phyloP scores from a whole-genome alignment of 1,140 invertebrate genomes.

The Rhagoletis pomonella region DNA sequence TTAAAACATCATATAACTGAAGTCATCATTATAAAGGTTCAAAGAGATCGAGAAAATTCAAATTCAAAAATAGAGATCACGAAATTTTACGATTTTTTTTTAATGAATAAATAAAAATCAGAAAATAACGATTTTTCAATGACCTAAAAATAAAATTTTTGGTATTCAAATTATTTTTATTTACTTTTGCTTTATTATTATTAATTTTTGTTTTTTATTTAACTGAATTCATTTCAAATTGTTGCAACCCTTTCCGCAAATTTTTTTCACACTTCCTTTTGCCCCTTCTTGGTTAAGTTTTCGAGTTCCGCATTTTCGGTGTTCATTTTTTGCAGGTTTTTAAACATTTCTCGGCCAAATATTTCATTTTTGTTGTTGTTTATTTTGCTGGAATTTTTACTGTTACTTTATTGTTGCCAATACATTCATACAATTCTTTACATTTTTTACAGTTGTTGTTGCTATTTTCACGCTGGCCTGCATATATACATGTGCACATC shows the following conservation, averaged over 20 bases:
- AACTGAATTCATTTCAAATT: not conserved
- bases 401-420: not conserved
- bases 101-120: too few species aligned
- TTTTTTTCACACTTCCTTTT: not conserved
- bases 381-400: slow-evolving; percentile 20
- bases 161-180: too few species aligned
- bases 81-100: too few species aligned
- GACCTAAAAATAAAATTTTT: too few species aligned
- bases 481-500: not conserved
- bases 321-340: not conserved
- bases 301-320: not conserved
- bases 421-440: not conserved
- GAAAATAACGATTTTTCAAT: too few species aligned
- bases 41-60: too few species aligned
- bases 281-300: not conserved
- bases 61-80: too few species aligned
- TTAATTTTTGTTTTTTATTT: too few species aligned
- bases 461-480: slow-evolving; percentile 4
- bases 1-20: too few species aligned
- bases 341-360: not conserved
- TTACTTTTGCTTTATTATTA: too few species aligned
- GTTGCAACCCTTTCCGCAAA: not conserved
- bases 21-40: too few species aligned
- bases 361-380: not conserved
- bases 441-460: not conserved